Evolutionary conservation across 1,140 invertebrate genomes (phyloP), one percentile per base, ranked within the genome.

Genomic region (Dolichoris vasculosae): DNA sequence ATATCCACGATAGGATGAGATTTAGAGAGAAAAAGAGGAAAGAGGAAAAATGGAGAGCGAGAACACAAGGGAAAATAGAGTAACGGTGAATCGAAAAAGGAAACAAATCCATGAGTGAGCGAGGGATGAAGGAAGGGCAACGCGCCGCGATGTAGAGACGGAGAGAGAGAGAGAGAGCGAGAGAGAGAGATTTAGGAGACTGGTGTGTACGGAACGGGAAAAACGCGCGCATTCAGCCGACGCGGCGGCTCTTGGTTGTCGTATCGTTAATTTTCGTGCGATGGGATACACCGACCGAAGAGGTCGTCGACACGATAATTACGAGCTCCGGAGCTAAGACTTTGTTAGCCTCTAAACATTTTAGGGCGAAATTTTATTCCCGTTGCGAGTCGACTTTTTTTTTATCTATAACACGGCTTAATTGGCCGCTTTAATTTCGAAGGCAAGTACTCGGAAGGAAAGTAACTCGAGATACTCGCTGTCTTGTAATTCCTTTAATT

Each of bases 251-350:
- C 11, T 40, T 23, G 6, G 35, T 40, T 32, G 30, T 32, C 63
- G 63, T 35, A 59, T 78, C 55, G 76, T 78, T 78, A 78, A 78
- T 78, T 55, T 79, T 64, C 48, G 20, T 35, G 30, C 26, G 32
- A 48, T 26, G 11, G 11, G 67, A 38, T 30, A 38, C 32, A 6
- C n/a, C 30, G 67, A 23, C 20, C 67, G 32, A 69, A 35, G 35
- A 69, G 35, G 35, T 38, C 67, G 35, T 69, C 67, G 67, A 69
- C 67, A 69, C 17, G 32, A 38, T 38, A 69, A 69, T 69, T 69
- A 38, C 67, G 35, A 32, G 32, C 8, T 38, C 0, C 35, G 35
- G 35, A 38, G 35, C 35, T 38, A 69, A 69, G 32, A 38, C 32
- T 20, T 32, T 38, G 32, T 69, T 38, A 20, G 35, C 30, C 15